Percentiles rank a stretch among this genome's conserved stretches.
Evolutionary conservation across 1,140 invertebrate genomes (phyloP).

Genomic region (Aphelenchoides avenae): DNA sequence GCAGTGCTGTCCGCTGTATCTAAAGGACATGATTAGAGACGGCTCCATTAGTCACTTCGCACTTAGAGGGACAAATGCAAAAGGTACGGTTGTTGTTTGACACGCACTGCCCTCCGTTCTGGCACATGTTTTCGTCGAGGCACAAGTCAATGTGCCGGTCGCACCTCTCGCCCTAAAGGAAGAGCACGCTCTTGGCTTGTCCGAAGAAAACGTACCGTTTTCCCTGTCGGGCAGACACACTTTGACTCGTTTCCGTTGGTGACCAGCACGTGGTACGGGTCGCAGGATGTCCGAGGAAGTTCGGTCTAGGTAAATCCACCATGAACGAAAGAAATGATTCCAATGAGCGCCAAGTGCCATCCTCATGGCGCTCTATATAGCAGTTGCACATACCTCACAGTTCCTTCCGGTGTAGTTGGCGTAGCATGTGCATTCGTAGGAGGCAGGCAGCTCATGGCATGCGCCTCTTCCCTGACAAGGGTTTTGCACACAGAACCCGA

Average conservation of each 20-base stretch:
- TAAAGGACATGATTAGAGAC: background rate
- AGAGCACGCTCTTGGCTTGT: conserved; percentile 2
- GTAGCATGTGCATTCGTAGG: background rate
- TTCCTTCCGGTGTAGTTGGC: conserved; percentile 6
- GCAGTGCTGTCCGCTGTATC: background rate
- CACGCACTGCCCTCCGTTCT: conserved; percentile 18
- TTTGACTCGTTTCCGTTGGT: background rate
- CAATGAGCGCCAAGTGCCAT: no score
- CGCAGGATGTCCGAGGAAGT: conserved; percentile 3
- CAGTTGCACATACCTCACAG: no score
- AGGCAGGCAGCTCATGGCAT: conserved; percentile 7
- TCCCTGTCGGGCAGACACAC: conserved; percentile 7
- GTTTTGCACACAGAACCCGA: background rate
- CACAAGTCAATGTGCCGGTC: no score
- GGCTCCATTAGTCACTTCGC: background rate
- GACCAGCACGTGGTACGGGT: background rate
- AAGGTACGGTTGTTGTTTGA: conserved; percentile 1
- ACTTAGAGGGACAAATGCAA: conserved; percentile 18
- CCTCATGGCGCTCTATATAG: no score
- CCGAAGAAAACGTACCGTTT: background rate
- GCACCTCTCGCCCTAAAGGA: background rate
- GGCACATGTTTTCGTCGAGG: no score
- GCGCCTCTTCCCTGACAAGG: background rate
- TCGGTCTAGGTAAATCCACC: no score
- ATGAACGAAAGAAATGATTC: no score